Conservation (phyloP, 1,140 invertebrate species). For the Armadillidium nasatum region DNA sequence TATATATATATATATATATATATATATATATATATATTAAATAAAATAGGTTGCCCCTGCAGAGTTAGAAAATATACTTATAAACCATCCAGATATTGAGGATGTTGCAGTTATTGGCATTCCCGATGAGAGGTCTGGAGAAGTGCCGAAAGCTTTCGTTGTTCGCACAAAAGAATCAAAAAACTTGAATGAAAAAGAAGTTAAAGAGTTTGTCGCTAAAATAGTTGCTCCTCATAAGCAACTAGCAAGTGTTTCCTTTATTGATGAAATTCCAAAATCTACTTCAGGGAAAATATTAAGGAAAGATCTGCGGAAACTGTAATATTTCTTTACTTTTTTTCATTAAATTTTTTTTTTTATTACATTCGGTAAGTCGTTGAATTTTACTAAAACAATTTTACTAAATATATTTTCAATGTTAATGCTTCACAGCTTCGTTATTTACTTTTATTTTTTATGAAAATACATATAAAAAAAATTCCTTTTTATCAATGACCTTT, state of each 20-base stretch:
- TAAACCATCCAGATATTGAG: conserved; percentile 51
- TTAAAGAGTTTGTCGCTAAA: conserved; percentile 45
- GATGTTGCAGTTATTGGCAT: conserved; percentile 58
- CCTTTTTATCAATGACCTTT: too few relatives aligned
- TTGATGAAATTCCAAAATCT: conserved; percentile 49
- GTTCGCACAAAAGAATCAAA: conserved; percentile 42
- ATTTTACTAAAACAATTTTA: too few relatives aligned
- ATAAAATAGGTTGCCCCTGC: conserved; percentile 54
- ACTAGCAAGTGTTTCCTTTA: conserved; percentile 61
- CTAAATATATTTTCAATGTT: too few relatives aligned
- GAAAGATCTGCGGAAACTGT: not conserved
- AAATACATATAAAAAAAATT: too few relatives aligned
- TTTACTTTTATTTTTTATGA: too few relatives aligned
- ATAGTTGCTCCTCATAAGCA: conserved; percentile 44
- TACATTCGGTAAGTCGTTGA: too few relatives aligned
- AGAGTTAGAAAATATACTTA: conserved; percentile 56
- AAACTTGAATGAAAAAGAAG: conserved; percentile 36
- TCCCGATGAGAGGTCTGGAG: conserved; percentile 53
- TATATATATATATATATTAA: conserved; percentile 14
- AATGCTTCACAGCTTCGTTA: too few relatives aligned
- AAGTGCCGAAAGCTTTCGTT: conserved; percentile 55
- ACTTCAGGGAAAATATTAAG: not conserved
- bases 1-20: conserved; percentile 20
- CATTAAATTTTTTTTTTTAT: too few relatives aligned
- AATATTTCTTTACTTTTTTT: too few relatives aligned